Conservation (phyloP, 2,888 invertebrate genomes). For the Theretra japonica region DNA sequence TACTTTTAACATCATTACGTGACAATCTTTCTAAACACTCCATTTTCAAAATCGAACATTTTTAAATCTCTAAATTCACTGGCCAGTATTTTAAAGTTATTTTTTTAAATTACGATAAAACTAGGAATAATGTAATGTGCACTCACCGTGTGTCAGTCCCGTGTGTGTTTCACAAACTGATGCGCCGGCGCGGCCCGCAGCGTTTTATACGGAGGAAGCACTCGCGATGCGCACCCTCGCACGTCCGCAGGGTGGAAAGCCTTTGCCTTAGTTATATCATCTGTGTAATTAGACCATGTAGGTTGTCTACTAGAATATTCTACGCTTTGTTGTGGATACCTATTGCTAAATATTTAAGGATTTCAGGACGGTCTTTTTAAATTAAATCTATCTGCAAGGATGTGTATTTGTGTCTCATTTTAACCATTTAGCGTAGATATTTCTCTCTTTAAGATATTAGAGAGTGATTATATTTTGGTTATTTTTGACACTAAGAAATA, state of each 20-base stretch:
- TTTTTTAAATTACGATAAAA: neutral
- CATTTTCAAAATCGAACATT: neutral
- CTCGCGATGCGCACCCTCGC: constrained; percentile 55
- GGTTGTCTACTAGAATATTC: constrained; percentile 8
- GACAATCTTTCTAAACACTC: neutral
- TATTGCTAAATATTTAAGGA: neutral
- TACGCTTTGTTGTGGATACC: neutral
- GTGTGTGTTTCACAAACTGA: constrained; percentile 76
- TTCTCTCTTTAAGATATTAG: too few relatives aligned
- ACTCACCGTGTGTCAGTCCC: constrained; percentile 70
- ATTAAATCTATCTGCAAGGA: too few relatives aligned
- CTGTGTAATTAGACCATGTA: constrained; percentile 12
- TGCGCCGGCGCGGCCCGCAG: constrained; percentile 61
- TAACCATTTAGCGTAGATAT: too few relatives aligned
- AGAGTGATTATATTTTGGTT: too few relatives aligned
- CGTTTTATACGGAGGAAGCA: constrained; percentile 77
- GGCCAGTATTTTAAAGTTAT: neutral
- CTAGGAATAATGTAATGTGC: constrained; percentile 33
- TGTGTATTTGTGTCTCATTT: too few relatives aligned
- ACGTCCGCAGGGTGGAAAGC: constrained; percentile 20
- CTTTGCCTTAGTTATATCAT: constrained; percentile 18
- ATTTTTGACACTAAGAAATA: too few relatives aligned
- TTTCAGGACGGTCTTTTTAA: too few relatives aligned
- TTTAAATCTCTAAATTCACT: neutral
- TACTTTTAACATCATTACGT: neutral